Evolutionary conservation across 2,888 invertebrate species (phyloP), one percentile per base, ranked within the genome.

Genomic region (Loripinus fragilis): DNA sequence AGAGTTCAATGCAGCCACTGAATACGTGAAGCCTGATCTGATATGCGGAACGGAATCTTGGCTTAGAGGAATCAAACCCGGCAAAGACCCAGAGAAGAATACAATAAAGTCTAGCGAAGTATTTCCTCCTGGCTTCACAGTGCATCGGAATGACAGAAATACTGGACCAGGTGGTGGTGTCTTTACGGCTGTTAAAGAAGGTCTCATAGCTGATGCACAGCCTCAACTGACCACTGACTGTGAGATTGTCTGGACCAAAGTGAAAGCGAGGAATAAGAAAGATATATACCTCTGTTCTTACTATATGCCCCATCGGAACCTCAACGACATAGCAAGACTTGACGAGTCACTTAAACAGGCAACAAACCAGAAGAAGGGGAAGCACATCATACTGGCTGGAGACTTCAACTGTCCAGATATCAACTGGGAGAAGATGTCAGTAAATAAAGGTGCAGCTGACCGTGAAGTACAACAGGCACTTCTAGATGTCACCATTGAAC

Each of bases 21-120:
- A 65, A 5, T 65, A 65, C 35, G n/a, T 65, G 35, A 65, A 65
- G 48, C 45, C 69, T 12, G 50, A 45, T 23, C 5, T 69, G 5
- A 60, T 80, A 3, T 77, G 35, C 60, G 77, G 71, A 17, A 80
- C 78, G 0, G 76, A 83, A 71, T 78, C 80, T 5, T 83, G 60
- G 60, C 33, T 60, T 8, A 60, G 20, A 33, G 60, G 83, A 17
- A 17, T 78, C 0, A 79, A 81, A 76, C 76, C 78, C 10, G 76
- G 76, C 2, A 33, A 71, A 17, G 28, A 60, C 20, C 52, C 75
- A 30, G 25, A 50, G 15, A 64, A 17, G n/a, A 25, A 25, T 5
- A 17, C 64, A 5, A 69, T 72, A 3, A 64, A 52, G 35, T 79
- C 69, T 1, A 68, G 64, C 65, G 76, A 79, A 60, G 52, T 72